phyloP scores from a whole-genome alignment of 2,113 vertebrate species.

The Petroica traversi region DNA sequence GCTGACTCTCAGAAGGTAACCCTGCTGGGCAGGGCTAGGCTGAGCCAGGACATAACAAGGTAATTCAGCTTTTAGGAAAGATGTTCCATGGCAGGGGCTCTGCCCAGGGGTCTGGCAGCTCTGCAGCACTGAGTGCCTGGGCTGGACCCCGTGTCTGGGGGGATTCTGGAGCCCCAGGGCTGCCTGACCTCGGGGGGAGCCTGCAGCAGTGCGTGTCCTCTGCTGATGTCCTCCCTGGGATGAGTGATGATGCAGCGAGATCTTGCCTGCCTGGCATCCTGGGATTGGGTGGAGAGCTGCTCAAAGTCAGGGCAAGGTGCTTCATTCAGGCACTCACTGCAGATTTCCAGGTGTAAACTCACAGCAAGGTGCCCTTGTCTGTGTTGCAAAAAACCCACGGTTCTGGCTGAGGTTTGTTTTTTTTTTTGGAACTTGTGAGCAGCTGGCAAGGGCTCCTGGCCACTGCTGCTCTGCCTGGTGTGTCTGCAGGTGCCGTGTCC shows the following conservation, averaged over 20 bases:
- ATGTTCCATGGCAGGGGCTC: accelerated
- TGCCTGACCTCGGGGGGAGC: neutral
- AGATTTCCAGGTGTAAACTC: neutral
- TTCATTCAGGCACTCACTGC: neutral
- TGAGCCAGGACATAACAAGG: neutral
- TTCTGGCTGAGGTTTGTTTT: neutral
- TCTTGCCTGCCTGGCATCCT: neutral
- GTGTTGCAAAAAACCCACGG: neutral
- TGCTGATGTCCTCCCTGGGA: neutral
- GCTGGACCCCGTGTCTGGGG: neutral
- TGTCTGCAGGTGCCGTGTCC: neutral
- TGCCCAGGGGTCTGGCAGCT: neutral
- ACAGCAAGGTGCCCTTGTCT: neutral
- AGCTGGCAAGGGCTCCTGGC: neutral
- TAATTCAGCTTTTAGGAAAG: neutral
- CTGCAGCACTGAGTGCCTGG: neutral
- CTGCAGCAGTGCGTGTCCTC: slow-evolving; percentile 20
- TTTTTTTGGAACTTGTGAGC: neutral
- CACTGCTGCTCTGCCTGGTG: neutral
- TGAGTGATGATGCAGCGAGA: slow-evolving; percentile 50
- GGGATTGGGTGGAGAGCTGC: slow-evolving; percentile 1
- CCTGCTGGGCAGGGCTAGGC: neutral
- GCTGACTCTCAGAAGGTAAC: neutral
- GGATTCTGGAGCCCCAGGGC: neutral
- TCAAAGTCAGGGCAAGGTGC: slow-evolving; percentile 42